Evolutionary conservation across 1,140 invertebrate species (phyloP).

Genomic region (Akabosia matsudoensis): DNA sequence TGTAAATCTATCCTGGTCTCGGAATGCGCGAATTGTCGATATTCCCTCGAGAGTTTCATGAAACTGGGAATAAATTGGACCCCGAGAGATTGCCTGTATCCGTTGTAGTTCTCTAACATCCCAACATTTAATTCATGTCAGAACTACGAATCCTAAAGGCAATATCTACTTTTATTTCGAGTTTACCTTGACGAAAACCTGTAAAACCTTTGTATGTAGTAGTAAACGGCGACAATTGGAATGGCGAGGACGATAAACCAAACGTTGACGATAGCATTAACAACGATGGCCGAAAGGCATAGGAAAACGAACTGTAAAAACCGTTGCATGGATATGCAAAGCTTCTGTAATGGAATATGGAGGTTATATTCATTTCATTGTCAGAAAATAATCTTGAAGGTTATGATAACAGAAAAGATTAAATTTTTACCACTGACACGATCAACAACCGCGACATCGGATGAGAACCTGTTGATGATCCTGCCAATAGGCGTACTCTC

Average conservation of each 20-base stretch:
- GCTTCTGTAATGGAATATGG: constrained; percentile 60
- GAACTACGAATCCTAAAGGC: too few species aligned
- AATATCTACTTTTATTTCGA: background rate
- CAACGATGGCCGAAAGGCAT: constrained; percentile 67
- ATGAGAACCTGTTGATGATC: constrained; percentile 57
- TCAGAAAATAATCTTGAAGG: background rate
- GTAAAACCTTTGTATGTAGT: constrained; percentile 68
- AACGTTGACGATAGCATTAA: constrained; percentile 67
- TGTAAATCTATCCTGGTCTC: constrained; percentile 64
- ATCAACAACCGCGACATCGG: constrained; percentile 59
- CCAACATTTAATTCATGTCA: constrained; percentile 1
- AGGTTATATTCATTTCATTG: background rate
- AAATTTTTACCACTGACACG: constrained; percentile 46
- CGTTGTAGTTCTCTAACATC: constrained; percentile 65
- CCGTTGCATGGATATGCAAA: constrained; percentile 69
- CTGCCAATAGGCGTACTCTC: constrained; percentile 57
- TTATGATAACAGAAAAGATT: background rate
- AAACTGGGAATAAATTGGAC: constrained; percentile 69
- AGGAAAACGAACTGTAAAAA: constrained; percentile 68
- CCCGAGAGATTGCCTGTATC: constrained; percentile 60
- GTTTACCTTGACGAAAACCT: constrained; percentile 65
- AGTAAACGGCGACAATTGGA: constrained; percentile 65
- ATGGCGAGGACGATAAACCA: constrained; percentile 67
- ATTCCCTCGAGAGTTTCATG: constrained; percentile 67
- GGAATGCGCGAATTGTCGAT: constrained; percentile 66